A percentile compares a stretch with the other conserved stretches of the same genome.
Conservation (phyloP, 2,888 invertebrate species). For the Pollenia griseotomentosa region DNA sequence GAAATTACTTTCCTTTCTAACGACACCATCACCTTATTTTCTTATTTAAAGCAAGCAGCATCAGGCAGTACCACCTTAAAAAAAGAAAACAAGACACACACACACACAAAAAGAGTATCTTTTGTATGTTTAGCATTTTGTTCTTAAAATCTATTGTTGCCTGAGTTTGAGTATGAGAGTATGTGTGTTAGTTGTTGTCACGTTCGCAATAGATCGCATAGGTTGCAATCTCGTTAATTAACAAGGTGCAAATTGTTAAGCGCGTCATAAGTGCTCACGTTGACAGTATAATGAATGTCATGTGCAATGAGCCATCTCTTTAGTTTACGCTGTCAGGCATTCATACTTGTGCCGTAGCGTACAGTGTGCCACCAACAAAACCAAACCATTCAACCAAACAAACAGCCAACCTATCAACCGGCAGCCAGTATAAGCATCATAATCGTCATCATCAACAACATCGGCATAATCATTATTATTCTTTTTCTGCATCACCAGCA, state of each 20-base stretch:
- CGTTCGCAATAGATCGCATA: slow-evolving; percentile 81
- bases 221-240: slow-evolving; percentile 82
- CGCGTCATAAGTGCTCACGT: slow-evolving; percentile 80
- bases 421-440: slow-evolving; percentile 44
- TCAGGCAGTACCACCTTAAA: slow-evolving; percentile 24
- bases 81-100: background rate
- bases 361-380: slow-evolving; percentile 30
- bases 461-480: slow-evolving; percentile 33
- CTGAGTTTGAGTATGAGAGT: background rate
- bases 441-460: slow-evolving; percentile 34
- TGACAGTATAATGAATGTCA: slow-evolving; percentile 82
- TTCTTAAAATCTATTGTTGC: slow-evolving; percentile 43
- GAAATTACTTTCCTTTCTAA: background rate
- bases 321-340: slow-evolving; percentile 68
- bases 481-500: slow-evolving; percentile 45
- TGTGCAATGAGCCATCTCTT: slow-evolving; percentile 72
- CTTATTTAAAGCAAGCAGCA: slow-evolving; percentile 20
- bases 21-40: slow-evolving; percentile 35
- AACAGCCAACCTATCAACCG: slow-evolving; percentile 74
- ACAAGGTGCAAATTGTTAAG: slow-evolving; percentile 83
- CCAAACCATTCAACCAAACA: slow-evolving; percentile 43
- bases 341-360: slow-evolving; percentile 46
- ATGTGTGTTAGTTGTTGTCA: slow-evolving; percentile 75
- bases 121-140: slow-evolving; percentile 46
- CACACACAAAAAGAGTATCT: slow-evolving; percentile 35